Evolutionary conservation across 2,888 invertebrate species (phyloP).

Genomic region (Tenthredo amoena): DNA sequence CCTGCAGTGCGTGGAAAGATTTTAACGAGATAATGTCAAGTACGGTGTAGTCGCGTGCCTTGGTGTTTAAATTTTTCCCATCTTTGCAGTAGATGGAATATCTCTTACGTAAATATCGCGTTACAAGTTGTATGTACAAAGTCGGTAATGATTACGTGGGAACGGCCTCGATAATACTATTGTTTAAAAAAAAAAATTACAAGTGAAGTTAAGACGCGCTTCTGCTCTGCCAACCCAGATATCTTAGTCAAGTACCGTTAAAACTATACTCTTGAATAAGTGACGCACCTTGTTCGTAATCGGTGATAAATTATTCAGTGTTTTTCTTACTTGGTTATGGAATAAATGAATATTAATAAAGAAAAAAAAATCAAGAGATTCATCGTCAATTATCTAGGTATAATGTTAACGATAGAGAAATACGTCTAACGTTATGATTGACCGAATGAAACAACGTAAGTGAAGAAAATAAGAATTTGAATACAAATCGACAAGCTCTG

Average conservation of each 20-base stretch:
- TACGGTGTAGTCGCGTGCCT: slow-evolving; percentile 19
- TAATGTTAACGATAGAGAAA: no score
- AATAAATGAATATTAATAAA: neutral
- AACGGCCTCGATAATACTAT: slow-evolving; percentile 46
- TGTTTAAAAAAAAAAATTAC: slow-evolving; percentile 29
- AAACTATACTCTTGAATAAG: slow-evolving; percentile 53
- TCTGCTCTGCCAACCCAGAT: slow-evolving; percentile 71
- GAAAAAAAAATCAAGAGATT: neutral
- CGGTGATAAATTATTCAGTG: neutral
- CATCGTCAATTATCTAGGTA: no score
- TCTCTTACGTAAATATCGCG: slow-evolving; percentile 25
- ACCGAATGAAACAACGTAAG: neutral
- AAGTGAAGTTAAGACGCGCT: slow-evolving; percentile 52
- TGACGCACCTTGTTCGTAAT: neutral
- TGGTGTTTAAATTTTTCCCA: neutral
- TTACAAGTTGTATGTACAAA: neutral
- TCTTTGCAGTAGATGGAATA: slow-evolving; percentile 10
- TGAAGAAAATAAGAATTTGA: neutral
- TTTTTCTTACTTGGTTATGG: neutral
- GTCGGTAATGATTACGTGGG: slow-evolving; percentile 42
- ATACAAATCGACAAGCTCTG: neutral
- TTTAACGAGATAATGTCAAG: neutral
- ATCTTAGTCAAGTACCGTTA: slow-evolving; percentile 68
- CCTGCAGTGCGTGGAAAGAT: neutral
- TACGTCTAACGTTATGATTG: no score